phyloP scores from a whole-genome alignment of 2,888 invertebrate species.

The Parnassius smintheus region DNA sequence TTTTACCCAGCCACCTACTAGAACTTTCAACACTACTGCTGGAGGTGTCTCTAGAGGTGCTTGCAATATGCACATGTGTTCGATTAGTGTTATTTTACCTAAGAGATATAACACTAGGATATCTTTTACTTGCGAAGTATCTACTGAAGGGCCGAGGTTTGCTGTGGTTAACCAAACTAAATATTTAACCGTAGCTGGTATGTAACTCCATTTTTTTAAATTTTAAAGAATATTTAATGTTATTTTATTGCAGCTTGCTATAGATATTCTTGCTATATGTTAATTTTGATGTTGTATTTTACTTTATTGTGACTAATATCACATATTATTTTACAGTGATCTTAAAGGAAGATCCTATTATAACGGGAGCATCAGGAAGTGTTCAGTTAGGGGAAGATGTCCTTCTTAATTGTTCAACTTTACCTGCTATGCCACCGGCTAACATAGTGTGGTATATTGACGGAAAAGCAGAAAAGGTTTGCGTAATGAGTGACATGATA shows the following conservation, averaged over 20 bases:
- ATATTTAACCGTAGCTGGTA: constrained; percentile 70
- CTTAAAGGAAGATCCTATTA: constrained; percentile 61
- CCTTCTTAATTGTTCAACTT: constrained; percentile 63
- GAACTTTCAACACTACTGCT: constrained; percentile 64
- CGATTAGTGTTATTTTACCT: constrained; percentile 61
- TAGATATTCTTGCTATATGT: too few relatives aligned
- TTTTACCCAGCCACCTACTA: constrained; percentile 56
- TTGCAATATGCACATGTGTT: constrained; percentile 62
- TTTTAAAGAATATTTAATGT: too few relatives aligned
- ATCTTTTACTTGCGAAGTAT: constrained; percentile 71
- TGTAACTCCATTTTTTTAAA: constrained; percentile 27
- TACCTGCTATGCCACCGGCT: constrained; percentile 67
- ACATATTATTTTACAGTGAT: constrained; percentile 48
- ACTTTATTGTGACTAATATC: constrained; percentile 5
- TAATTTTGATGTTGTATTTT: constrained; percentile 7
- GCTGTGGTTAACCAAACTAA: constrained; percentile 72
- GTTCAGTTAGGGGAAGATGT: constrained; percentile 69
- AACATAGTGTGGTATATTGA: constrained; percentile 72
- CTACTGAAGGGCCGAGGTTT: constrained; percentile 69
- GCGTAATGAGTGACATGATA: constrained; percentile 12
- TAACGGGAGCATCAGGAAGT: constrained; percentile 55
- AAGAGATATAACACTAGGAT: constrained; percentile 57
- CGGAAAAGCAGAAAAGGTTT: constrained; percentile 63
- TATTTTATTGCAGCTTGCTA: too few relatives aligned
- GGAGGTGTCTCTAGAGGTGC: constrained; percentile 52